These are phyloP conservation scores for Plestiodon gilberti DNA, from an alignment of 2,113 vertebrate species.

Conservation along the genomic window DNA sequence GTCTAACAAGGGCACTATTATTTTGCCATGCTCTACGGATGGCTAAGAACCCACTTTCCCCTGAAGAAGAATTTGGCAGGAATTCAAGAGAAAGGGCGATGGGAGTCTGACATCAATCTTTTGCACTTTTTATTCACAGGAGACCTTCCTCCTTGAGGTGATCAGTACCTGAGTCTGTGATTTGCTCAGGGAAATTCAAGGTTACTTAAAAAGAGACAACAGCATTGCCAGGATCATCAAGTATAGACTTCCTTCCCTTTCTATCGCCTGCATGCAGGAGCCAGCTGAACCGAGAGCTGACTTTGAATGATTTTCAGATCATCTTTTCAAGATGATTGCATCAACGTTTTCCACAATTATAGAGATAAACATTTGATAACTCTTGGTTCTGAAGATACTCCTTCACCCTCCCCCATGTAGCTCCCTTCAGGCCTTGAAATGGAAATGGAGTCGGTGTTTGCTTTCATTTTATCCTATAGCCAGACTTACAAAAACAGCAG, in stretches of 20 bases:
- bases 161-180: conserved; percentile 33
- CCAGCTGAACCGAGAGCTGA: conserved; percentile 45
- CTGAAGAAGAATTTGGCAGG: too few relatives aligned
- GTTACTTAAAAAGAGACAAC: conserved; percentile 10
- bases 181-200: conserved; percentile 38
- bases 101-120: conserved; percentile 27
- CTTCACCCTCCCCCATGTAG: neutral
- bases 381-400: neutral
- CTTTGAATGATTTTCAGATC: conserved; percentile 48
- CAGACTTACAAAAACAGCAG: neutral
- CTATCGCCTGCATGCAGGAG: neutral
- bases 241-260: conserved; percentile 11
- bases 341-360: conserved; percentile 11
- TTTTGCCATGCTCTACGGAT: too few relatives aligned
- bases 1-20: too few relatives aligned
- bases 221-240: conserved; percentile 44
- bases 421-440: conserved; percentile 28
- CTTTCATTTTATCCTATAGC: conserved; percentile 30
- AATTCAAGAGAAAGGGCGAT: conserved; percentile 11
- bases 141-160: neutral
- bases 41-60: too few relatives aligned
- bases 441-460: conserved; percentile 8
- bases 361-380: conserved; percentile 21
- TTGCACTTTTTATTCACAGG: conserved; percentile 25
- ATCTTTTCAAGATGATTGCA: conserved; percentile 19